Evolutionary conservation across 2,797 vertebrate genomes (phyloP).

Genomic region (Phoxinus dragarum): DNA sequence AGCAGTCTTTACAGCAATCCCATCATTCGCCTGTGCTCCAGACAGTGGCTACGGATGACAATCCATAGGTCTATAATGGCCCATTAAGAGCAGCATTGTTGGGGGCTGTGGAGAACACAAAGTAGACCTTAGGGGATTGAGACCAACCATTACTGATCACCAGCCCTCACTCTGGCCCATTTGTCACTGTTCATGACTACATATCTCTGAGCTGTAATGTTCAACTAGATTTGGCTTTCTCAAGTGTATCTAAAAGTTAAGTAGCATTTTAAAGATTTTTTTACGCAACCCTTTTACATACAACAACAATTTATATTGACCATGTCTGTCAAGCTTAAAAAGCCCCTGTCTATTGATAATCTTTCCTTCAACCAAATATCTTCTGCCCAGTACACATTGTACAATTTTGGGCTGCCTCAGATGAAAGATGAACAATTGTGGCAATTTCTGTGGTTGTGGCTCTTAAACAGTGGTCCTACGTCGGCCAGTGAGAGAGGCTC

Average conservation of each 20-base stretch:
- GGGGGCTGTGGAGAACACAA: conserved; percentile 25
- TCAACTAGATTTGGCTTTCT: conserved; percentile 15
- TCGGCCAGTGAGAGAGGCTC: too few relatives aligned
- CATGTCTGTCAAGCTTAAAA: not conserved
- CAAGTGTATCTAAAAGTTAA: not conserved
- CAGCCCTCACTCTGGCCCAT: conserved; percentile 14
- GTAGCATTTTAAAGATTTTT: not conserved
- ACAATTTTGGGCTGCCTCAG: too few relatives aligned
- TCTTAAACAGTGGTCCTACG: too few relatives aligned
- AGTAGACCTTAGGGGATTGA: conserved; percentile 26
- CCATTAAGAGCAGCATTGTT: conserved; percentile 55
- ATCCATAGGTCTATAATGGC: conserved; percentile 53
- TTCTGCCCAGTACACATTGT: too few relatives aligned
- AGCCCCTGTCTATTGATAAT: not conserved
- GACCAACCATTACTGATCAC: conserved; percentile 45
- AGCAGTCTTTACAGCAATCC: conserved; percentile 13
- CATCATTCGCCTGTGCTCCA: conserved; percentile 27
- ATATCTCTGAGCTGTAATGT: not conserved
- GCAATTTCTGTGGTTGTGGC: too few relatives aligned
- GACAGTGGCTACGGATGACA: conserved; percentile 30
- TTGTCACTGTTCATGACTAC: conserved; percentile 40
- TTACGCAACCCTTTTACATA: not conserved
- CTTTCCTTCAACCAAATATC: not conserved
- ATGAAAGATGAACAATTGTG: too few relatives aligned
- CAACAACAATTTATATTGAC: not conserved